A percentile compares a stretch with the other conserved stretches of the same genome.
These are phyloP conservation scores for Heliconius ethilla DNA, from an alignment of 2,888 invertebrate species.

Conservation along the genomic window DNA sequence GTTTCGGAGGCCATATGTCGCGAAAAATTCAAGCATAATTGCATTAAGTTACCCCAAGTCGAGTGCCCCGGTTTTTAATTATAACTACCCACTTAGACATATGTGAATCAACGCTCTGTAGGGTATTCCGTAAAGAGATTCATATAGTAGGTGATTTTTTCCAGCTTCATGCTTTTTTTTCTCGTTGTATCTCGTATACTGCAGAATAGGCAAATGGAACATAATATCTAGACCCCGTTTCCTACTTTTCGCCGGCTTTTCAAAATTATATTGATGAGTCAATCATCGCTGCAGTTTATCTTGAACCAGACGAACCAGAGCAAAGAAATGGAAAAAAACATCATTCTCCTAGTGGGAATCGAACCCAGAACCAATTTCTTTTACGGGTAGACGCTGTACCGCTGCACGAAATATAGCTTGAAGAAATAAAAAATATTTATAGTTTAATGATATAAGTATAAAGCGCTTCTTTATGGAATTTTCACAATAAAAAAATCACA, in stretches of 20 bases:
- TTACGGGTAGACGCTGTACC: too few species aligned
- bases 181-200: too few species aligned
- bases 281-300: too few species aligned
- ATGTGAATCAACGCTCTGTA: conserved; percentile 59
- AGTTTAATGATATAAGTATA: not conserved
- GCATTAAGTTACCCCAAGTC: conserved; percentile 77
- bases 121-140: conserved; percentile 36
- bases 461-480: not conserved
- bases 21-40: conserved; percentile 80
- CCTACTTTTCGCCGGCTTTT: too few species aligned
- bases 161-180: not conserved
- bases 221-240: too few species aligned
- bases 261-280: too few species aligned
- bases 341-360: too few species aligned
- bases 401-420: too few species aligned
- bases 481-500: conserved; percentile 8
- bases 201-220: too few species aligned
- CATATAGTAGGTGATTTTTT: not conserved
- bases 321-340: too few species aligned
- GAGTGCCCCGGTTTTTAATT: conserved; percentile 74
- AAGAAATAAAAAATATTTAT: not conserved
- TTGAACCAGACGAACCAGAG: too few species aligned
- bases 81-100: conserved; percentile 78
- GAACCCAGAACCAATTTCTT: too few species aligned
- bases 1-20: conserved; percentile 75